Base-by-base conservation (phyloP, 2,797 vertebrate genomes). In the Aotus griseimembra region DNA sequence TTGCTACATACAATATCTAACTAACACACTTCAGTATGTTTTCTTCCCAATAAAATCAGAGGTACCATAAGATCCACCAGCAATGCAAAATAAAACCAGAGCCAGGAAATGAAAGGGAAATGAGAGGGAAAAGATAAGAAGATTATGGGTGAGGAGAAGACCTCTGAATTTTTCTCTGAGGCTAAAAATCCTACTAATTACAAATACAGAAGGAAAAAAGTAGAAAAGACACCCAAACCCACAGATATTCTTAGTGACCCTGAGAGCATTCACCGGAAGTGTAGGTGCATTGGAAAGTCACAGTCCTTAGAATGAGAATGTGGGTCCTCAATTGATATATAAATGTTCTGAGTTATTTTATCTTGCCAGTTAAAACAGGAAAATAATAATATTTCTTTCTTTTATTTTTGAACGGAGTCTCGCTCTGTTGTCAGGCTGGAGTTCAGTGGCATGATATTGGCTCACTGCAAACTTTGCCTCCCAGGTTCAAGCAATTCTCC, bases 31-130 rank as follows among this genome's bases (percentile, higher is more conserved):
- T 64, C 81, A 86, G 75, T 88, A 58, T 58, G 30, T 41, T 77
- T 76, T 73, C 46, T 46, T 86, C 57, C 52, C 33, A 83, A 79
- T 92, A 87, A 95, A 55, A 88, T 87, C 30, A 90, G 41, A 93
- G 55, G 20, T 61, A 82, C 30, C 50, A 26, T 72, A 89, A 84
- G 64, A 94, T 24, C 55, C 14, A 89, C 13, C 48, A 84, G n/a
- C 1, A 93, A n/a, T 12, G 64, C 48, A 93, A 93, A 88, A 44
- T 57, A 88, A 85, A 92, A 39, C 26, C 67, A 61, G 41, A 64
- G 13, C 7, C 70, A 87, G 58, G 75, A 93, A 96, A 92, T 93
- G 77, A 92, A 96, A 89, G 30, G 17, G 28, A 80, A 44, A 57
- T 22, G 17, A 72, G 33, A 87, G 5, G 4, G 46, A 28, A 93